Base-by-base conservation (phyloP, 2,888 invertebrate genomes). In the Lasius platythorax region DNA sequence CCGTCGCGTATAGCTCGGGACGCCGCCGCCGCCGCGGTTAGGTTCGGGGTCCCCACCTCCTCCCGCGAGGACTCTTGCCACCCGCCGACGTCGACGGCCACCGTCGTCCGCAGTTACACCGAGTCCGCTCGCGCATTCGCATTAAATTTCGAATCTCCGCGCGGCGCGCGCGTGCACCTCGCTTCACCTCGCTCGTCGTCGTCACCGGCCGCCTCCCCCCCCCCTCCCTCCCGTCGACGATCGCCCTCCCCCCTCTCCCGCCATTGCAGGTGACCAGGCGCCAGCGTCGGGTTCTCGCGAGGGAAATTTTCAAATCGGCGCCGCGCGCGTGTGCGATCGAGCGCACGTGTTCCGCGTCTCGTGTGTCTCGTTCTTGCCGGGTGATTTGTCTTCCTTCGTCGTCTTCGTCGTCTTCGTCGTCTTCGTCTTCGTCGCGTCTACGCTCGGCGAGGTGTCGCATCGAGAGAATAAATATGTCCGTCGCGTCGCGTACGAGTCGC, bases 61-160 rank as follows among this genome's bases (percentile, higher is more conserved):
- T 18, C 37, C 87, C 67, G 85, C 89, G 91, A 37, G 37, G 37
- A 46, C 72, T 61, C 73, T 40, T 61, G 67, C 61, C 79, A 72
- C 61, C 68, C 86, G 91, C 86, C 92, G 85, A 90, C 92, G 90
- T 87, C 90, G 92, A 91, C 89, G 90, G 90, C 90, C 92, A 92
- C 90, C 93, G 92, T 92, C 92, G 92, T 88, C 94, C 94, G 93
- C 94, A 95, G 95, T 95, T 93, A 93, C 92, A 93, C 93, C 93
- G 93, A 94, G 94, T 94, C 94, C 94, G 94, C 91, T 94, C 94
- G 94, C 94, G 94, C 92, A 94, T 93, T 94, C 94, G 93, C 94
- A 94, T 93, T 94, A 90, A 79, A 93, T 92, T 92, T 92, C 89
- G 86, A 88, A 89, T 88, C 85, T 88, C 85, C 89, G 90, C 88